These are phyloP conservation scores for Dryocosmus kuriphilus DNA, from an alignment of 2,888 invertebrate species.

Conservation along the genomic window DNA sequence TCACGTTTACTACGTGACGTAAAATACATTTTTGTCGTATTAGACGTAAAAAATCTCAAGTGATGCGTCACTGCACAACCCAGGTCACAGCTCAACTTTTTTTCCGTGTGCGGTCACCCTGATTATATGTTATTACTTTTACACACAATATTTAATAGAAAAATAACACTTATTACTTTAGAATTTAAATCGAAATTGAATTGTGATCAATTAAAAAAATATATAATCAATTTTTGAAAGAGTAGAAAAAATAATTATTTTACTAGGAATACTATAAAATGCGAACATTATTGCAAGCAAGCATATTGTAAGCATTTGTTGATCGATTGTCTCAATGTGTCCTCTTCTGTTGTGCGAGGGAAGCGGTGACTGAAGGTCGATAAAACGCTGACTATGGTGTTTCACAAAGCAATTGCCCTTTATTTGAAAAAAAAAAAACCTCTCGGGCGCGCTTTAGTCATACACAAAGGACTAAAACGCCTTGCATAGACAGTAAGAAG, in stretches of 20 bases:
- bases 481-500: slow-evolving; percentile 20
- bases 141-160: too few relatives aligned
- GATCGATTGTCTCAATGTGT: slow-evolving; percentile 30
- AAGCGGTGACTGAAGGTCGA: slow-evolving; percentile 50
- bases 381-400: slow-evolving; percentile 64
- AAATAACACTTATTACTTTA: too few relatives aligned
- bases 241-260: background rate
- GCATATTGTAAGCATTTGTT: slow-evolving; percentile 2
- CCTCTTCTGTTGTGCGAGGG: background rate
- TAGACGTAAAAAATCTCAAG: too few relatives aligned
- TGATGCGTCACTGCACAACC: too few relatives aligned
- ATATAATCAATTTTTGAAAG: too few relatives aligned
- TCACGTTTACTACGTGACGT: too few relatives aligned
- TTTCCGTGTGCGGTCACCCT: too few relatives aligned
- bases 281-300: background rate
- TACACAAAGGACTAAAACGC: slow-evolving; percentile 58
- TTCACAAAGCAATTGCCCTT: slow-evolving; percentile 55
- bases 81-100: too few relatives aligned
- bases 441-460: slow-evolving; percentile 57
- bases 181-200: too few relatives aligned
- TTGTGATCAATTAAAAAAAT: too few relatives aligned
- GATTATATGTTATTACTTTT: too few relatives aligned
- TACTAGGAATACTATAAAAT: background rate
- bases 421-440: slow-evolving; percentile 59
- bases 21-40: too few relatives aligned